These are phyloP conservation scores for Scartelaos histophorus DNA, from an alignment of 2,113 vertebrate genomes.

Conservation along the genomic window DNA sequence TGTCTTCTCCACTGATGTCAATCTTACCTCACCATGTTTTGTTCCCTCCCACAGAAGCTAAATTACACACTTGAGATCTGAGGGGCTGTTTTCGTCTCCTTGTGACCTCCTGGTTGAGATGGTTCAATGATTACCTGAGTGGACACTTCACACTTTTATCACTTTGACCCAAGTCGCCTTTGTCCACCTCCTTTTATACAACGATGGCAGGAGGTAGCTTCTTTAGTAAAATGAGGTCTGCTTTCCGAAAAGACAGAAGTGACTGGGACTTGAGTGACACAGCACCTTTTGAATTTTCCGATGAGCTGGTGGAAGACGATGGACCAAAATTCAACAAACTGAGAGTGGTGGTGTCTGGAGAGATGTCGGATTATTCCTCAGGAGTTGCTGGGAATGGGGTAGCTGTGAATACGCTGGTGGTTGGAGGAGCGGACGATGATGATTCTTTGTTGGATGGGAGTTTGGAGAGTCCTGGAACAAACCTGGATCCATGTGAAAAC, in stretches of 20 bases:
- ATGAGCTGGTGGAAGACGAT: constrained; percentile 81
- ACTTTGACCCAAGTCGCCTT: background rate
- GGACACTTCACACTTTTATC: background rate
- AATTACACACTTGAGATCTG: background rate
- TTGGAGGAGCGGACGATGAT: constrained; percentile 69
- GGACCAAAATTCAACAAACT: constrained; percentile 85
- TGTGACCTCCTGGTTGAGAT: too few species aligned
- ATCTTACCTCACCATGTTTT: constrained; percentile 4
- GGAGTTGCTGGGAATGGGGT: constrained; percentile 77
- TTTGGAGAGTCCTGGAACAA: constrained; percentile 51
- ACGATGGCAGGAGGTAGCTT: constrained; percentile 81
- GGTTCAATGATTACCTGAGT: constrained; percentile 45
- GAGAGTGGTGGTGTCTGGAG: constrained; percentile 88
- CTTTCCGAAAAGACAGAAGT: constrained; percentile 73
- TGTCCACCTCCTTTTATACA: background rate
- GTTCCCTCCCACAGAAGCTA: constrained; percentile 14
- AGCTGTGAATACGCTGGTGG: constrained; percentile 66
- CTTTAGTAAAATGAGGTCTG: constrained; percentile 80
- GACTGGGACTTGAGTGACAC: constrained; percentile 84
- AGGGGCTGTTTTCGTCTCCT: background rate
- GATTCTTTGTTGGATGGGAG: constrained; percentile 82
- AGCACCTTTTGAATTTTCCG: constrained; percentile 85
- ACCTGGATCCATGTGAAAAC: constrained; percentile 81
- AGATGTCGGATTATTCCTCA: constrained; percentile 71
- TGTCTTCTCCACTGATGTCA: background rate